These are phyloP conservation scores for Falco rusticolus DNA, from an alignment of 2,797 vertebrate species.

Conservation along the genomic window DNA sequence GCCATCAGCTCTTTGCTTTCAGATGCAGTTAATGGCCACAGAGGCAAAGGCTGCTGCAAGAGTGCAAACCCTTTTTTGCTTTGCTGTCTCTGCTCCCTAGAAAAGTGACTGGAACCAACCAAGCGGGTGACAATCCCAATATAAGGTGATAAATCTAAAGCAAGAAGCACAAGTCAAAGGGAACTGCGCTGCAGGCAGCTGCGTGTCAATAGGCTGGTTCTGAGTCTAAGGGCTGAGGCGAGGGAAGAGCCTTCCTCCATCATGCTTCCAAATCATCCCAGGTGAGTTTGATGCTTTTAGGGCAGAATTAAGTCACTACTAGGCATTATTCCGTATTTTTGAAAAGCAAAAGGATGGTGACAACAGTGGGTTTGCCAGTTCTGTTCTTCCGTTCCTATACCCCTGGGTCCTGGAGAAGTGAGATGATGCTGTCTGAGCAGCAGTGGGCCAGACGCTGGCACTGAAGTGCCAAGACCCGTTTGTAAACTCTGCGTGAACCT, in stretches of 20 bases:
- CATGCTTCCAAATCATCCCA: fast-evolving
- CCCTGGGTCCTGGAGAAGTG: background rate
- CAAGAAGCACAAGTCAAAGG: background rate
- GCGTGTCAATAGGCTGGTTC: background rate
- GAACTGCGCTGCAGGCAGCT: background rate
- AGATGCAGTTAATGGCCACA: fast-evolving
- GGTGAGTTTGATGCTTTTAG: background rate
- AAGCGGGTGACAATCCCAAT: background rate
- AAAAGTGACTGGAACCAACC: background rate
- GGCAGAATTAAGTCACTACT: background rate
- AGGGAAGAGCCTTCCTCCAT: background rate
- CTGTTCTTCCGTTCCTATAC: background rate
- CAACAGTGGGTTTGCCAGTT: background rate
- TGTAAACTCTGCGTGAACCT: background rate
- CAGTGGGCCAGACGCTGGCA: background rate
- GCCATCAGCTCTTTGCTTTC: background rate
- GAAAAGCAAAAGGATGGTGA: background rate
- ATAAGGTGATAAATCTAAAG: background rate
- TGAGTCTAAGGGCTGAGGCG: background rate
- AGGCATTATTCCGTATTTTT: background rate
- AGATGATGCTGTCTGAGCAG: background rate
- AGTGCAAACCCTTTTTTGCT: background rate
- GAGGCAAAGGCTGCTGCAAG: background rate
- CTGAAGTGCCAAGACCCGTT: background rate
- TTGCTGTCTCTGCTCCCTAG: background rate